Conservation (phyloP, 2,888 invertebrate species). For the Thyatira batis region DNA sequence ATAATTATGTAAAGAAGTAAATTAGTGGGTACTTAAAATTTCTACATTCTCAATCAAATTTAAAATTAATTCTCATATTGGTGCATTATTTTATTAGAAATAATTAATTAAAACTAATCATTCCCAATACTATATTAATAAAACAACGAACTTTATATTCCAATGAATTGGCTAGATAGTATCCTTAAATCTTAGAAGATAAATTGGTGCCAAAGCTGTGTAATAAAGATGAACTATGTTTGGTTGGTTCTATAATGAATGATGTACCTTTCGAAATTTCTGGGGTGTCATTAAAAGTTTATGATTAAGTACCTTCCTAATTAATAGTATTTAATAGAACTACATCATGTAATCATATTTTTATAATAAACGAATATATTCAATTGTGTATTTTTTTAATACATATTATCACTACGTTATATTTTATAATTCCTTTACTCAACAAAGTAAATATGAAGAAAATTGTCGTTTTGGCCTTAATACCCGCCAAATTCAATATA, state of each 20-base stretch:
- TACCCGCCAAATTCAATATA: too few species aligned
- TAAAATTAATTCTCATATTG: constrained; percentile 44
- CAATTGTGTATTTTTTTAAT: background rate
- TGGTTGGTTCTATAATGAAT: background rate
- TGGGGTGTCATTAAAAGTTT: background rate
- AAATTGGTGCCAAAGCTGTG: constrained; percentile 71
- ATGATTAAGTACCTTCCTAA: constrained; percentile 16
- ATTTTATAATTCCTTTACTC: too few species aligned
- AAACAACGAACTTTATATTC: constrained; percentile 21
- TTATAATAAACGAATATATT: constrained; percentile 47
- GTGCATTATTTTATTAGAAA: constrained; percentile 53
- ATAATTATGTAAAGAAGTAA: background rate
- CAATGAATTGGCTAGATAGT: constrained; percentile 32
- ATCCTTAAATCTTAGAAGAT: constrained; percentile 38
- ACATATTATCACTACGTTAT: too few species aligned
- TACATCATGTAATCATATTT: constrained; percentile 52
- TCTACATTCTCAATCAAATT: constrained; percentile 26
- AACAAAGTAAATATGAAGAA: too few species aligned
- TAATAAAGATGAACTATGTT: constrained; percentile 8
- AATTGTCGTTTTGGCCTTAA: too few species aligned
- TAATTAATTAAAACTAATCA: background rate
- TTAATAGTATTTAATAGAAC: constrained; percentile 17
- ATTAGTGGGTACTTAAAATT: constrained; percentile 44
- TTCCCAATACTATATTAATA: constrained; percentile 7
- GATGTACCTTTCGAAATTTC: background rate